A percentile compares a stretch with the other conserved stretches of the same genome.
These are phyloP conservation scores for Heptranchias perlo DNA, from an alignment of 2,113 vertebrate species.

Conservation along the genomic window DNA sequence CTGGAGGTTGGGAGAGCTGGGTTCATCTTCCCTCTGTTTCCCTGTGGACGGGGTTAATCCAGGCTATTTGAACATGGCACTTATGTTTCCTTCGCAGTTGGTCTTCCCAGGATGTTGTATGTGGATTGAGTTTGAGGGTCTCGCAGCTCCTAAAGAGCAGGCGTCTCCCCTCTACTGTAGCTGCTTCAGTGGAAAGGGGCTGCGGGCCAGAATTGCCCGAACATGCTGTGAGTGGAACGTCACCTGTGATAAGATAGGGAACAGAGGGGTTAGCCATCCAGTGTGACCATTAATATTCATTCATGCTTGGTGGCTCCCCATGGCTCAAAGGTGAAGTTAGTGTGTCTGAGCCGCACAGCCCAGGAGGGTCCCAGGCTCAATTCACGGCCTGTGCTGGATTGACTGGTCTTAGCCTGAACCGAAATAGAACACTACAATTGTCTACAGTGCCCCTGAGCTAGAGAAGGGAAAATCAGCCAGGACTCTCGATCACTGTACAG, in stretches of 20 bases:
- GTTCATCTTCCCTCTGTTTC: background rate
- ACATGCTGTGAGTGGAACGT: background rate
- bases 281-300: background rate
- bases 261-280: background rate
- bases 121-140: background rate
- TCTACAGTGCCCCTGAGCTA: background rate
- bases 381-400: background rate
- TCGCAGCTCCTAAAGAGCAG: background rate
- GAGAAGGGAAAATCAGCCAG: too few species aligned
- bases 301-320: too few species aligned
- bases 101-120: background rate
- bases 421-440: background rate
- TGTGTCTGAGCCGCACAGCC: too few species aligned
- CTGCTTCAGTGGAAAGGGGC: background rate
- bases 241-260: background rate
- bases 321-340: too few species aligned
- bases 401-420: background rate
- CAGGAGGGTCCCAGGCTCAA: background rate
- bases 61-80: background rate
- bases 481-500: too few species aligned
- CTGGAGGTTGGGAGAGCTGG: background rate
- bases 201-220: background rate
- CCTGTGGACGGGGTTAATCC: background rate
- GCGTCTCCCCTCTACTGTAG: background rate
- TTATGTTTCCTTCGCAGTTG: background rate